Percentiles rank a stretch among this genome's conserved stretches.
Conservation (phyloP, 2,888 invertebrate species). For the Eristalinus sepulchralis region DNA sequence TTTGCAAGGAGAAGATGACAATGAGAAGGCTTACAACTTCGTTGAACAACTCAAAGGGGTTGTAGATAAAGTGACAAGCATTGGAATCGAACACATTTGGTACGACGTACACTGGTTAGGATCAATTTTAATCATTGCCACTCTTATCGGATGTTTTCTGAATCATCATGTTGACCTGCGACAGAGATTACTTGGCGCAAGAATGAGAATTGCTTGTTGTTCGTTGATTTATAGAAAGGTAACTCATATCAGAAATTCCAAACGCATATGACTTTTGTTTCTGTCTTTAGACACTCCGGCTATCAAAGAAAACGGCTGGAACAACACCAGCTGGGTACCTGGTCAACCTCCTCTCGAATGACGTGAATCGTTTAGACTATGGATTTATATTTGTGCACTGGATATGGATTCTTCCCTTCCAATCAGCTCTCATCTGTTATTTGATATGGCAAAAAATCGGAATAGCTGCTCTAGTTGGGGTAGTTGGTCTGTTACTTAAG, state of each 20-base stretch:
- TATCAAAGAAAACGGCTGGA: slow-evolving; percentile 87
- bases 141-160: slow-evolving; percentile 77
- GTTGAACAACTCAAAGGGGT: slow-evolving; percentile 16
- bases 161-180: slow-evolving; percentile 80
- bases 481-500: slow-evolving; percentile 88
- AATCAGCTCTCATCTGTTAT: slow-evolving; percentile 85
- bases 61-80: slow-evolving; percentile 8
- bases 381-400: slow-evolving; percentile 92
- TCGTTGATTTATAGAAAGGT: slow-evolving; percentile 87
- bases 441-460: slow-evolving; percentile 90
- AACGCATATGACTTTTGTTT: not conserved
- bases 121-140: slow-evolving; percentile 76
- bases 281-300: slow-evolving; percentile 83
- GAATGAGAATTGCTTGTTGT: slow-evolving; percentile 85
- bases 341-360: slow-evolving; percentile 96
- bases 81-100: slow-evolving; percentile 74
- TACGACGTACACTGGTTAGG: slow-evolving; percentile 79
- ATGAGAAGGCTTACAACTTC: slow-evolving; percentile 38
- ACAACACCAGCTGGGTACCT: slow-evolving; percentile 93
- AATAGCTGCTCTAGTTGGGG: slow-evolving; percentile 88
- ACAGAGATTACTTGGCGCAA: slow-evolving; percentile 83
- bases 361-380: slow-evolving; percentile 95
- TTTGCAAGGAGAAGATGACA: slow-evolving; percentile 34
- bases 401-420: slow-evolving; percentile 92
- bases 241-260: slow-evolving; percentile 19